Evolutionary conservation across 2,797 vertebrate genomes (phyloP).

Genomic region (Enteromius paludinosus): DNA sequence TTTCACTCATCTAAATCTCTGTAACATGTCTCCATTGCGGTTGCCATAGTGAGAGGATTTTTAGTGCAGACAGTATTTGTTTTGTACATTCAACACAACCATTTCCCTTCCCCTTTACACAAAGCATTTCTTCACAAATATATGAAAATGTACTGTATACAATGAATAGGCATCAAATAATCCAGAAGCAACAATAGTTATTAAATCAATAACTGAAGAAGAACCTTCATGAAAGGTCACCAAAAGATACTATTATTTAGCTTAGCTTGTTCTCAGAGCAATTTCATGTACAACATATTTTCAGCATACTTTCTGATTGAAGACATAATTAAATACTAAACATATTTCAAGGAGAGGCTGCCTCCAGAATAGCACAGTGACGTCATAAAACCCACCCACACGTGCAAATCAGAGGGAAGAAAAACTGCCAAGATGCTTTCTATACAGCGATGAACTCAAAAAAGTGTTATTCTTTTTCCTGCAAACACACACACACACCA

Average conservation of each 20-base stretch:
- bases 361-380: not conserved
- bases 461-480: conserved; percentile 12
- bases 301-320: not conserved
- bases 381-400: conserved; percentile 9
- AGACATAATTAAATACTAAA: not conserved
- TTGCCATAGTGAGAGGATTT: conserved; percentile 54
- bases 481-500: not conserved
- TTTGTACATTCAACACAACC: no score
- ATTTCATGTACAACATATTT: not conserved
- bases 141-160: not conserved
- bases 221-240: not conserved
- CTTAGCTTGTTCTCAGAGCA: not conserved
- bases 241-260: not conserved
- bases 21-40: conserved; percentile 40
- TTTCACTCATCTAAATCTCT: conserved; percentile 34
- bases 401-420: not conserved
- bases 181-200: not conserved
- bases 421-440: not conserved
- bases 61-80: not conserved
- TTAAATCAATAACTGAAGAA: not conserved
- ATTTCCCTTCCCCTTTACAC: no score
- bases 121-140: not conserved
- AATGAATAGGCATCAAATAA: not conserved
- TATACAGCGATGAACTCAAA: not conserved
- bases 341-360: not conserved